Evolutionary conservation across 2,797 vertebrate genomes (phyloP).

Genomic region (Glossophaga mutica): DNA sequence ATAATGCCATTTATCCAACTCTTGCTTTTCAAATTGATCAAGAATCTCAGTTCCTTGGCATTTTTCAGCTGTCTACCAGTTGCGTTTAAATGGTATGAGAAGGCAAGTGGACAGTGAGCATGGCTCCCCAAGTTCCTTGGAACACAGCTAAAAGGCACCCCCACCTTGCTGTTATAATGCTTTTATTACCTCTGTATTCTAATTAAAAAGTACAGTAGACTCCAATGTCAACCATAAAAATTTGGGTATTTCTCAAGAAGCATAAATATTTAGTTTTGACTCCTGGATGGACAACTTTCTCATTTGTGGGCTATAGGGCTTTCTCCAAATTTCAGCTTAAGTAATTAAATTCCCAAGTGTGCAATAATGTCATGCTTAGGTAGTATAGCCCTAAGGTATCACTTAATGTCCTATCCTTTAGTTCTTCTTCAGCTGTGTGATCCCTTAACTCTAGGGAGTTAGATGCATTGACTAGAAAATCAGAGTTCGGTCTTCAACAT

Average conservation of each 20-base stretch:
- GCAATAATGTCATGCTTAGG: neutral
- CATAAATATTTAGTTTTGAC: neutral
- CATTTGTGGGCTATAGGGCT: neutral
- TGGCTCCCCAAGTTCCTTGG: neutral
- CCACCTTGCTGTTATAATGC: neutral
- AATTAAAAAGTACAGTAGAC: neutral
- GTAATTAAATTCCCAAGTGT: neutral
- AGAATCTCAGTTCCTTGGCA: neutral
- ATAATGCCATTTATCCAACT: neutral
- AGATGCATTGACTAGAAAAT: neutral
- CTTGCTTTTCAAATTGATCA: neutral
- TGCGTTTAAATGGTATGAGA: neutral
- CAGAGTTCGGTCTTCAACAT: neutral
- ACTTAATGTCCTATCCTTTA: neutral
- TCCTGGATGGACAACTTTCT: neutral
- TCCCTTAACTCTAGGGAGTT: neutral
- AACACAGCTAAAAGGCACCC: neutral
- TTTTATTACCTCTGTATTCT: neutral
- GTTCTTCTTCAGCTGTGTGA: neutral
- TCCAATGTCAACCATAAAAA: neutral
- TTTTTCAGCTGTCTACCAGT: neutral
- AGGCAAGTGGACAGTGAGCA: neutral
- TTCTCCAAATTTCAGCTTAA: neutral
- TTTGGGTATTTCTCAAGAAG: neutral
- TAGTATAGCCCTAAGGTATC: neutral